These are phyloP conservation scores for Sinocyclocheilus grahami DNA, from an alignment of 2,113 vertebrate genomes.

Conservation along the genomic window DNA sequence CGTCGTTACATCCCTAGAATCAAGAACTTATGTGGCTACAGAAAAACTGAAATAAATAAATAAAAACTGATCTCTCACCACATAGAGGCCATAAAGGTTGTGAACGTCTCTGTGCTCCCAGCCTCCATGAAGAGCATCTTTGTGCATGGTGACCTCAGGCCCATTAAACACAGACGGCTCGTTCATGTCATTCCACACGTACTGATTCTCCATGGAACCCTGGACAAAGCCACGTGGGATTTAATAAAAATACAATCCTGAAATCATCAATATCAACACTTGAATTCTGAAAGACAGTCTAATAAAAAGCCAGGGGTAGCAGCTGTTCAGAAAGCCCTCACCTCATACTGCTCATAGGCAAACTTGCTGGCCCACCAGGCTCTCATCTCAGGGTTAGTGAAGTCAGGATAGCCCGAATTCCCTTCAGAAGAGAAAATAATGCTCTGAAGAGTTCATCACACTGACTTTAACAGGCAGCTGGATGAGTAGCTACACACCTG, in stretches of 20 bases:
- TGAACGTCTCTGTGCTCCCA: slow-evolving; percentile 91
- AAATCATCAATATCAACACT: background rate
- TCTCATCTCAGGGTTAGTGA: slow-evolving; percentile 83
- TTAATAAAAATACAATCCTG: background rate
- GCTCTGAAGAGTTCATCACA: background rate
- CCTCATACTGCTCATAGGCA: slow-evolving; percentile 87
- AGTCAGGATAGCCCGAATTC: slow-evolving; percentile 87
- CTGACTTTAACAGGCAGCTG: background rate
- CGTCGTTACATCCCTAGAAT: too few relatives aligned
- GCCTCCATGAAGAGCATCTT: slow-evolving; percentile 82
- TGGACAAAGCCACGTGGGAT: slow-evolving; percentile 56
- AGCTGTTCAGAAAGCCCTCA: slow-evolving; percentile 48
- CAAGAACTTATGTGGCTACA: background rate
- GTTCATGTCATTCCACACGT: slow-evolving; percentile 93
- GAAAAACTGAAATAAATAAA: background rate
- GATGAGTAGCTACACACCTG: slow-evolving; percentile 72
- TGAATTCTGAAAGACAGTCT: background rate
- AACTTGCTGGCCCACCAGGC: slow-evolving; percentile 90
- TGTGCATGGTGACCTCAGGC: slow-evolving; percentile 69
- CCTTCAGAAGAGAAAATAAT: slow-evolving; percentile 68
- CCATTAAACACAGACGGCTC: slow-evolving; percentile 90
- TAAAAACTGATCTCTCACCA: slow-evolving; percentile 74
- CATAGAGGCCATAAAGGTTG: slow-evolving; percentile 89
- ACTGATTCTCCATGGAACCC: slow-evolving; percentile 85
- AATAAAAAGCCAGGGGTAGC: background rate